Evolutionary conservation across 1,140 invertebrate species (phyloP), one percentile per base, ranked within the genome.

Genomic region (Eriocheir sinensis): DNA sequence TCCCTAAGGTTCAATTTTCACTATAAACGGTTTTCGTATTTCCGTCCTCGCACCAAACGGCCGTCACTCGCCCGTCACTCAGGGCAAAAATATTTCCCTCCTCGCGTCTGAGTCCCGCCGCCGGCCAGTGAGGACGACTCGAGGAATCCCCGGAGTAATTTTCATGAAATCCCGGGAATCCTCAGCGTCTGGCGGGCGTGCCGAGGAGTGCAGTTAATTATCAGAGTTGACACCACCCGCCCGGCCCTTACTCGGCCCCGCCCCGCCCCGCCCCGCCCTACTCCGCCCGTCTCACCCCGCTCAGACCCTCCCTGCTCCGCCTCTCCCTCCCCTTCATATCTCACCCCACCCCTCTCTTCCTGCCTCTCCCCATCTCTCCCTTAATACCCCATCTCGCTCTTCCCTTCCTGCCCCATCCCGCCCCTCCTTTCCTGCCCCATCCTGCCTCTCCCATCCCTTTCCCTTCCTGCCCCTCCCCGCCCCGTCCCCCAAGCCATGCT

Each of bases 91-190:
- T 53, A 53, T 72, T 72, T 72, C 21, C 60, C 27, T 72, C n/a
- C n/a, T n/a, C n/a, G 60, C 4, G 60, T 72, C 60, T 72, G 60
- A 72, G 27, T 72, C 60, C n/a, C 60, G 27, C 60, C 27, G 60
- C 60, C 60, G 60, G 60, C 60, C 60, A 72, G 60, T 72, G 27
- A 72, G 60, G 60, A 72, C 27, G 60, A 72, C 60, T 4, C 60
- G 21, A 27, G 60, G 60, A 72, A 72, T 72, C 60, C 60, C 60
- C 8, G 27, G 27, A 72, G 60, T 72, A 72, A 72, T 72, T 72
- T 72, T 72, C 60, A 72, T 72, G 60, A 72, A 72, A 72, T 72
- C 60, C 60, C 60, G 21, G n/a, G 60, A 72, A 72, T 72, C 60
- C 60, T n/a, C 60, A 72, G 27, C 60, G 60, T 72, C 60, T 72